Evolutionary conservation across 2,888 invertebrate species (phyloP).

Genomic region (Hirtodrosophila duncani): DNA sequence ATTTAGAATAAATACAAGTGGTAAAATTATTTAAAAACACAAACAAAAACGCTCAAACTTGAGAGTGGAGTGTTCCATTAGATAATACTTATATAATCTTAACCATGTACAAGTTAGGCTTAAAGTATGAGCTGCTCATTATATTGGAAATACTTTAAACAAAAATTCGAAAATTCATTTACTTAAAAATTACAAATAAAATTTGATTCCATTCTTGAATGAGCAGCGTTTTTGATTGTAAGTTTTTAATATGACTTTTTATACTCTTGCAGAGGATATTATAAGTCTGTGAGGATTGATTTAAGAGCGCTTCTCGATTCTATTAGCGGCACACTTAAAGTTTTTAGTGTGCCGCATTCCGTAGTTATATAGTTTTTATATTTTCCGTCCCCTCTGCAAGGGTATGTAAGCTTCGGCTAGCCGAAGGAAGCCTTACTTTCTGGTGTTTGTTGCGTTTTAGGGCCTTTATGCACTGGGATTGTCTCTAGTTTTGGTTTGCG

Average conservation of each 20-base stretch:
- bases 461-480: constrained; percentile 59
- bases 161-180: too few relatives aligned
- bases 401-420: neutral
- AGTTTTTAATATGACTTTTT: too few relatives aligned
- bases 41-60: constrained; percentile 8
- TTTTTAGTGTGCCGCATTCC: too few relatives aligned
- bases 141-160: too few relatives aligned
- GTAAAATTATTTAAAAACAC: constrained; percentile 24
- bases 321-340: too few relatives aligned
- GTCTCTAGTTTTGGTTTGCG: constrained; percentile 46
- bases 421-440: constrained; percentile 22
- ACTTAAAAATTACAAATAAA: neutral
- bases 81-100: too few relatives aligned
- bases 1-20: constrained; percentile 39
- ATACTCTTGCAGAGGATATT: too few relatives aligned
- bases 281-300: too few relatives aligned
- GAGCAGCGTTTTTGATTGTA: too few relatives aligned
- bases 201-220: neutral
- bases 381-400: neutral
- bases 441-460: constrained; percentile 11
- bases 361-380: constrained; percentile 23
- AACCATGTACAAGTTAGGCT: too few relatives aligned
- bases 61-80: constrained; percentile 13
- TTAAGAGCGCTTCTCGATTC: too few relatives aligned
- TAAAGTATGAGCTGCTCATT: too few relatives aligned